These are phyloP conservation scores for Calliphora vomitoria DNA, from an alignment of 2,888 invertebrate species.

Conservation along the genomic window DNA sequence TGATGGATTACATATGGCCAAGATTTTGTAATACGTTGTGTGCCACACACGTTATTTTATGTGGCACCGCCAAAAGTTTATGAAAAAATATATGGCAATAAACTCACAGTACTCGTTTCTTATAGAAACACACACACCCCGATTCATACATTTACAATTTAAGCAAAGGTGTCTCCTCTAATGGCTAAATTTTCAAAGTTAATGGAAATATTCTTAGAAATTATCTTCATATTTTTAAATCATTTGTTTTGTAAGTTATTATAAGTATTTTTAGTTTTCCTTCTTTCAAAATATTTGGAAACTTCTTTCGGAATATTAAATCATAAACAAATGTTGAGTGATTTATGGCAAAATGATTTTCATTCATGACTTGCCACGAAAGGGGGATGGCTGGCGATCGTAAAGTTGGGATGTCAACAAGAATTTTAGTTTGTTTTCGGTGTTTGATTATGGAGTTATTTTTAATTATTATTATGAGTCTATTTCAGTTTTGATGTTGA, in stretches of 20 bases:
- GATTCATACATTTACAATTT: neutral
- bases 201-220: slow-evolving; percentile 6
- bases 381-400: neutral
- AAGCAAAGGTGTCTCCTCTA: slow-evolving; percentile 12
- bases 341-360: slow-evolving; percentile 27
- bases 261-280: slow-evolving; percentile 24
- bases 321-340: slow-evolving; percentile 46
- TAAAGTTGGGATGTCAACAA: slow-evolving; percentile 28
- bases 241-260: neutral
- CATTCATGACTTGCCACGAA: neutral
- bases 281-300: slow-evolving; percentile 3
- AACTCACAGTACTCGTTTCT: neutral
- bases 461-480: neutral
- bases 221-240: neutral
- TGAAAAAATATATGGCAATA: neutral
- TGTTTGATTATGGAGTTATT: slow-evolving; percentile 20
- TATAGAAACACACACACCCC: neutral
- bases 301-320: neutral
- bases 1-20: slow-evolving; percentile 67
- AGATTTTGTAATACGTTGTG: slow-evolving; percentile 48
- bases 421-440: neutral
- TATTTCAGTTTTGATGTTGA: neutral
- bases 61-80: neutral
- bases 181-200: slow-evolving; percentile 3
- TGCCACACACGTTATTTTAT: neutral